Percentiles rank a stretch among this genome's conserved stretches.
These are phyloP conservation scores for Hestina assimilis DNA, from an alignment of 1,140 invertebrate species.

Conservation along the genomic window DNA sequence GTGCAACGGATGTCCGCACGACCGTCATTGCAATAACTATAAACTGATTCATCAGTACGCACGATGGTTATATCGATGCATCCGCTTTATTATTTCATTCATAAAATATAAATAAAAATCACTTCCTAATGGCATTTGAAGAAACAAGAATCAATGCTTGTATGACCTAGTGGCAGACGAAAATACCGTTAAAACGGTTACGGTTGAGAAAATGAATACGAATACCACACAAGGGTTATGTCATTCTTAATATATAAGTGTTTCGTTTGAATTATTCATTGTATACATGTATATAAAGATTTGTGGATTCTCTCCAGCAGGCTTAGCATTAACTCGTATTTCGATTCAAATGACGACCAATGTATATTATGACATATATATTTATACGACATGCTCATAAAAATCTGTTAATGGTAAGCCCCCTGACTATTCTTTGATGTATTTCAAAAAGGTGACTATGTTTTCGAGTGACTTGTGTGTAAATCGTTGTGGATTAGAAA, in stretches of 20 bases:
- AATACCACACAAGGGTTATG: constrained; percentile 17
- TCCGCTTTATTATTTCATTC: constrained; percentile 21
- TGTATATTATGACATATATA: no score
- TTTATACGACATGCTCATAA: no score
- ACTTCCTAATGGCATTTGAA: constrained; percentile 17
- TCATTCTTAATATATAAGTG: constrained; percentile 9
- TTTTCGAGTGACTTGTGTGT: no score
- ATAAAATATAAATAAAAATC: constrained; percentile 19
- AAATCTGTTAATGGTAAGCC: no score
- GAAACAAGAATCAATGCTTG: constrained; percentile 4
- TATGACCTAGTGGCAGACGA: constrained; percentile 19
- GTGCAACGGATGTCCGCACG: constrained; percentile 31
- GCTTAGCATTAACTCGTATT: no score
- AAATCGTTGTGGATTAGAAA: no score
- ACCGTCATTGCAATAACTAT: constrained; percentile 37
- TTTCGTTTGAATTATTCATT: background rate
- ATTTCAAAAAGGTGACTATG: no score
- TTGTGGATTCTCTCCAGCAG: background rate
- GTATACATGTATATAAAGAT: background rate
- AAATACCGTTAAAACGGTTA: constrained; percentile 19
- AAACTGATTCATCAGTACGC: constrained; percentile 35
- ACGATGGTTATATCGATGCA: constrained; percentile 26
- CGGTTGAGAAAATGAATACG: constrained; percentile 15
- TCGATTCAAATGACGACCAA: no score
- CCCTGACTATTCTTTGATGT: no score